phyloP scores from a whole-genome alignment of 2,797 vertebrate genomes.

The Sternotherus odoratus region DNA sequence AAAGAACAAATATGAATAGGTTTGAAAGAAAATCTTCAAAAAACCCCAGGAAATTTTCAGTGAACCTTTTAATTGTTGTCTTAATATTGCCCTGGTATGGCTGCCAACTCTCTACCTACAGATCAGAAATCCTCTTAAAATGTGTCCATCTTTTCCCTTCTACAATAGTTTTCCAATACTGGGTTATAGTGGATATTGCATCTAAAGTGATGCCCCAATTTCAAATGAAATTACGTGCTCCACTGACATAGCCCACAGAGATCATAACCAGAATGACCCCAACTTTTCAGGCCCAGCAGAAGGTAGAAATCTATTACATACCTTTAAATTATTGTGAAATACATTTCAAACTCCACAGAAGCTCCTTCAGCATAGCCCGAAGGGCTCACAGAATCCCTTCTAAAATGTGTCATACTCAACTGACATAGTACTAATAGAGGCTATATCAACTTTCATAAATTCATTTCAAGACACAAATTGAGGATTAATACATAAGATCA shows the following conservation, averaged over 20 bases:
- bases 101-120: not conserved
- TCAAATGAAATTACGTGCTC: not conserved
- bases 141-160: not conserved
- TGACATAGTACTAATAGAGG: not conserved
- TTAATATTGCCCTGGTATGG: not conserved
- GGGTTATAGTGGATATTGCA: not conserved
- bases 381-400: not conserved
- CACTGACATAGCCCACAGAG: not conserved
- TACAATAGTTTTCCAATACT: not conserved
- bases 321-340: constrained; percentile 3
- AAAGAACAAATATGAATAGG: not conserved
- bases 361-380: not conserved
- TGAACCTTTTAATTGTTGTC: not conserved
- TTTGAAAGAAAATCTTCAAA: not conserved
- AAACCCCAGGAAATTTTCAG: not conserved
- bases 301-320: not conserved
- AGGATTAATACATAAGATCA: not conserved
- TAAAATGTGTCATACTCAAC: not conserved
- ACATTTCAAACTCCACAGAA: constrained; percentile 23
- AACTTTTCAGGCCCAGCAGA: not conserved
- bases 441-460: not conserved
- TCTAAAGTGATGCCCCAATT: not conserved
- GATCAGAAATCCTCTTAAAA: not conserved
- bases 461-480: not conserved
- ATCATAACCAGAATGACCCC: not conserved